Percentiles rank a stretch among this genome's conserved stretches.
Conservation (phyloP, 2,888 invertebrate genomes). For the Saturnia pavonia region DNA sequence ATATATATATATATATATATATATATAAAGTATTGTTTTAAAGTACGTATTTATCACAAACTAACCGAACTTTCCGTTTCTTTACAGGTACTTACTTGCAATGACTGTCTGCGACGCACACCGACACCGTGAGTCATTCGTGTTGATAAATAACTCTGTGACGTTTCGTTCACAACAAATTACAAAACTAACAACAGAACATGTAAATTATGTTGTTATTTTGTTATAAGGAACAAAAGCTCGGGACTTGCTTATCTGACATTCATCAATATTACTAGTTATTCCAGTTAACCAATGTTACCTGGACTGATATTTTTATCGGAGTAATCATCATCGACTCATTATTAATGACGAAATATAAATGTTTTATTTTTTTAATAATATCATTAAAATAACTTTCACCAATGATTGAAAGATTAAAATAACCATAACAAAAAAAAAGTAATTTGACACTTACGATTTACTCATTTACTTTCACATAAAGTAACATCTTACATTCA, state of each 20-base stretch:
- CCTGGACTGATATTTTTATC: not conserved
- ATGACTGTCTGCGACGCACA: constrained; percentile 68
- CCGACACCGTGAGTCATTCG: constrained; percentile 70
- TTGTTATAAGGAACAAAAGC: not conserved
- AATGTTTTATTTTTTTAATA: not conserved
- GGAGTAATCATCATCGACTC: not conserved
- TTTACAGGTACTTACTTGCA: constrained; percentile 65
- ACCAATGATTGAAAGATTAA: not conserved
- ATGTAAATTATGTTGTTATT: constrained; percentile 14
- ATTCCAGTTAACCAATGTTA: not conserved
- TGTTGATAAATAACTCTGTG: constrained; percentile 56
- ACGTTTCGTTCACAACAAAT: constrained; percentile 37
- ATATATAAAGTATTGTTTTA: no score
- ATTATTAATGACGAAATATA: not conserved
- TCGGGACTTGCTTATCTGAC: not conserved
- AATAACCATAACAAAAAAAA: not conserved
- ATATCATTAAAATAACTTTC: not conserved
- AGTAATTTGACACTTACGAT: not conserved
- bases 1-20: no score
- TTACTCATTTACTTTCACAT: not conserved
- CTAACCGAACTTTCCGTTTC: constrained; percentile 45
- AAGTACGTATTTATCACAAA: constrained; percentile 12
- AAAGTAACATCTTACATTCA: not conserved
- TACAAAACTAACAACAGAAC: constrained; percentile 6
- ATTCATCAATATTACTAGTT: not conserved